These are phyloP conservation scores for Strigamia crassipes DNA, from an alignment of 2,888 invertebrate genomes.

Conservation along the genomic window DNA sequence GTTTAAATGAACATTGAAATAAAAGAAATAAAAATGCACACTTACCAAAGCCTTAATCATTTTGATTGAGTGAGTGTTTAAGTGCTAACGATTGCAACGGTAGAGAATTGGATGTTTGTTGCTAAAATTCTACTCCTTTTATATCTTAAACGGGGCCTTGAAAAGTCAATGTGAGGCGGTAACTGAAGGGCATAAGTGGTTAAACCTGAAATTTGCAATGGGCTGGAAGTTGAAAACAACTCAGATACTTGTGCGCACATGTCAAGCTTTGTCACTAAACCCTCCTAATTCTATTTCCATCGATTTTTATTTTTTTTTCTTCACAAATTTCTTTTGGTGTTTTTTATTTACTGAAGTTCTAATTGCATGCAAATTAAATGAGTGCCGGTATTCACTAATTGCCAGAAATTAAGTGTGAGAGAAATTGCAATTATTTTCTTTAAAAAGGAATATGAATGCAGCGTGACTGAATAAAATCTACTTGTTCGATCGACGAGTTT, in stretches of 20 bases:
- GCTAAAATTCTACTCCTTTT: neutral
- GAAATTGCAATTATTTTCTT: neutral
- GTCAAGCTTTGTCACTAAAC: neutral
- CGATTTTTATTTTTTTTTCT: neutral
- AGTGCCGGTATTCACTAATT: neutral
- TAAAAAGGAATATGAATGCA: neutral
- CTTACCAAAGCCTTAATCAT: conserved; percentile 31
- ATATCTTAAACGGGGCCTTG: conserved; percentile 6
- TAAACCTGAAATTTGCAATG: conserved; percentile 29
- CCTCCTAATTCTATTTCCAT: neutral
- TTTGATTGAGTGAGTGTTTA: neutral
- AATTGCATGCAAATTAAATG: neutral
- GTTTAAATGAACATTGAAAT: neutral
- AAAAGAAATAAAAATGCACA: neutral
- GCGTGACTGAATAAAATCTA: neutral
- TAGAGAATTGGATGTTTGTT: conserved; percentile 15
- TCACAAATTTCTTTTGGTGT: too few relatives aligned
- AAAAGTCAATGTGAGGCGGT: conserved; percentile 37
- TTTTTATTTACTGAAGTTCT: neutral
- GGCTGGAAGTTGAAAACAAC: conserved; percentile 4
- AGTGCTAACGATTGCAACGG: conserved; percentile 18
- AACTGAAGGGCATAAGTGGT: conserved; percentile 36
- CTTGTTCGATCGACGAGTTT: neutral
- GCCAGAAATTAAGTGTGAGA: neutral
- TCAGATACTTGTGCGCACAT: neutral